These are phyloP conservation scores for Pangasius sanitwongsei DNA, from an alignment of 2,797 vertebrate genomes.

Conservation along the genomic window DNA sequence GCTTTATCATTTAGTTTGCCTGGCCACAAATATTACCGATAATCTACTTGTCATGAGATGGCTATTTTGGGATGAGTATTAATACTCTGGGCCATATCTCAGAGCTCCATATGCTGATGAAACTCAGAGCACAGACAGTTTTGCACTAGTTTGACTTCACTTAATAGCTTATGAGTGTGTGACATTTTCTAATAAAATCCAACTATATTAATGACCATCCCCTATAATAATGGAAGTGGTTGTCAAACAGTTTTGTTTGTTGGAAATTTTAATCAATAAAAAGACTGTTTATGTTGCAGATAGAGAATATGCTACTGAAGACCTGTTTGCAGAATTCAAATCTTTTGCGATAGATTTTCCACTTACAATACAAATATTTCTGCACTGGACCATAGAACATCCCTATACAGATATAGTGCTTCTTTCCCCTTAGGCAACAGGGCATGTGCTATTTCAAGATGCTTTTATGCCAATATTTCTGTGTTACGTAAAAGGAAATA, in stretches of 20 bases:
- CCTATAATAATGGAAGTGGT: not conserved
- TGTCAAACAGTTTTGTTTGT: not conserved
- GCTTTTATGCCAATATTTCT: slow-evolving; percentile 23
- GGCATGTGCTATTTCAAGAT: slow-evolving; percentile 36
- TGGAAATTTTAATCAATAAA: not conserved
- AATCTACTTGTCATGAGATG: slow-evolving; percentile 69
- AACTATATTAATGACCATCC: not conserved
- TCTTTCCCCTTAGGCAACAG: slow-evolving; percentile 68
- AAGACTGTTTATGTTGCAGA: not conserved
- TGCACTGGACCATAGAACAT: slow-evolving; percentile 63
- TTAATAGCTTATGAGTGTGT: not conserved
- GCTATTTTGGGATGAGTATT: slow-evolving; percentile 70
- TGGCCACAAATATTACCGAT: slow-evolving; percentile 66
- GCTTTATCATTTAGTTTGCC: slow-evolving; percentile 15
- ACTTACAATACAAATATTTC: slow-evolving; percentile 40
- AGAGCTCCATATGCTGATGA: not conserved
- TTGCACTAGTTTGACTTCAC: not conserved
- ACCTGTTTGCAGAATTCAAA: not conserved
- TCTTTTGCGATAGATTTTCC: not conserved
- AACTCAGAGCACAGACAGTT: not conserved
- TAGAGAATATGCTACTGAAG: not conserved
- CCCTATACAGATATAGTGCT: slow-evolving; percentile 69
- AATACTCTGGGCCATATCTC: not conserved
- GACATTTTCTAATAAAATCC: not conserved
- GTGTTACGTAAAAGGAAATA: slow-evolving; percentile 27